These are phyloP conservation scores for Oreochromis tanganicae DNA, from an alignment of 2,113 vertebrate genomes.

Conservation along the genomic window DNA sequence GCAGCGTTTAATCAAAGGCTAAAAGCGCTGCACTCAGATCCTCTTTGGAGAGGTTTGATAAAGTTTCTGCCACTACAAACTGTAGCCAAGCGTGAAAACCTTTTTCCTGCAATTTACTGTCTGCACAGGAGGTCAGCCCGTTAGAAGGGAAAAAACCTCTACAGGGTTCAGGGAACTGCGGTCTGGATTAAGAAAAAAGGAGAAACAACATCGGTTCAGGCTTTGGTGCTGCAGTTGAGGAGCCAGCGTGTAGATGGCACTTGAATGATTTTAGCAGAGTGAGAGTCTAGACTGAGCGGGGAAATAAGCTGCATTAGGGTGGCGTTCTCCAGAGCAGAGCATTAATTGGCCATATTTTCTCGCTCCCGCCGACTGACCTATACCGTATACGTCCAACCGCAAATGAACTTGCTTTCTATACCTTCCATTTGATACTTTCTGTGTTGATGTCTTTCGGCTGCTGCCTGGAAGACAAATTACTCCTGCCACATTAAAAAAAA, in stretches of 20 bases:
- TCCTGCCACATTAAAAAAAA: constrained; percentile 1
- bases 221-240: not conserved
- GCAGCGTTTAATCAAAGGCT: constrained; percentile 43
- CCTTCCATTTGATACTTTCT: not conserved
- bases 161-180: constrained; percentile 9
- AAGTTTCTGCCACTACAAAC: constrained; percentile 55
- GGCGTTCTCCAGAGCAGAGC: not conserved
- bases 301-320: not conserved
- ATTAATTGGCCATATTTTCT: not conserved
- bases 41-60: constrained; percentile 52
- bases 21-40: constrained; percentile 30
- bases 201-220: not conserved
- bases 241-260: not conserved
- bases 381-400: not conserved
- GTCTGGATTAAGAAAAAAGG: constrained; percentile 3
- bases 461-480: constrained; percentile 54
- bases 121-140: constrained; percentile 40
- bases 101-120: constrained; percentile 68
- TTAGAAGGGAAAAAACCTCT: not conserved
- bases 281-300: not conserved
- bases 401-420: constrained; percentile 2
- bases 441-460: constrained; percentile 24
- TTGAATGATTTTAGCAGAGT: not conserved
- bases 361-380: not conserved
- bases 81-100: constrained; percentile 62